Evolutionary conservation across 2,113 vertebrate genomes (phyloP), one percentile per base, ranked within the genome.

Genomic region (Meleagris gallopavo): DNA sequence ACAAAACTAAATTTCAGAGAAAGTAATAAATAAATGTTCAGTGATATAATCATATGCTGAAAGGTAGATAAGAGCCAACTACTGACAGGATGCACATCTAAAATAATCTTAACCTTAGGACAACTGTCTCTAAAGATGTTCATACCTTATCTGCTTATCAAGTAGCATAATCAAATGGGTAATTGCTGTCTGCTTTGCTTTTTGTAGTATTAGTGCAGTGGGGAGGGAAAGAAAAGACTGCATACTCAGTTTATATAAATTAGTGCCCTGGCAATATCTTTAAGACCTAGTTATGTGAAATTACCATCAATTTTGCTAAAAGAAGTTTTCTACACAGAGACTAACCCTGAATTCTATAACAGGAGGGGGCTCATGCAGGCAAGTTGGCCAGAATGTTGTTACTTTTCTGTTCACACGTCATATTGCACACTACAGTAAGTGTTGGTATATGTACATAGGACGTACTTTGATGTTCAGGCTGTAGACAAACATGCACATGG

Each of bases 351-450:
- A 52, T 84, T 86, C 61, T 82, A 16, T 65, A 32, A 16, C 67
- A 24, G 24, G 15, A 21, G 9, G 3, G 6, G 7, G 22, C 7
- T 64, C 0, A 0, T 20, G 34, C 4, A 13, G 55, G 4, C 7
- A 76, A n/a, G 11, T 70, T 19, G 18, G 8, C 19, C 40, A 73
- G 32, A 82, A 6, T 7, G 9, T 61, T 70, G 13, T 6, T 54
- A 4, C 4, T 66, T 73, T 88, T 45, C 21, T 60, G 3, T 73
- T 78, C 13, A 32, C 41, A 6, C 55, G 11, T 30, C 61, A 18
- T 55, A 0, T 9, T 57, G 41, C 8, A 50, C 19, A 6, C 14
- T 43, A 14, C 19, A 29, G 21, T 75, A 74, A 57, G n/a, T 27
- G 8, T 7, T 74, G 3, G 20, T 10, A 27, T 58, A 22, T 36